Evolutionary conservation across 1,140 invertebrate genomes (phyloP), one percentile per base, ranked within the genome.

Genomic region (Heterodera schachtii): DNA sequence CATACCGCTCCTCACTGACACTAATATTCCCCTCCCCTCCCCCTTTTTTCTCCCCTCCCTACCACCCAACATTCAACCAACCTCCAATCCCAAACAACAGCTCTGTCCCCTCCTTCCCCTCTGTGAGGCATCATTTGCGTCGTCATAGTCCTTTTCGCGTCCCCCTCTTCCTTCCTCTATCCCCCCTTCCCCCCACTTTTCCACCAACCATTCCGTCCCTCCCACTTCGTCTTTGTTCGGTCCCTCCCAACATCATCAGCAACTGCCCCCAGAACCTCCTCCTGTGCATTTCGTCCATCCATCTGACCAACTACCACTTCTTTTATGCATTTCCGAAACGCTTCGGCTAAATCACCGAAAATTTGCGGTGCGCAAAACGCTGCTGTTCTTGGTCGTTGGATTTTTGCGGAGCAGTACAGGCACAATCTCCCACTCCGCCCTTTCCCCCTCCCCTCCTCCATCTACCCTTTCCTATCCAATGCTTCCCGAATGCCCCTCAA

Each of bases 1-100:
- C 57, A 64, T 64, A 64, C 57, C 57, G 57, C 57, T 60, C 57
- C 57, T 60, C 57, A 60, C 57, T 60, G 57, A 60, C 57, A 60
- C 57, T 60, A 60, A 60, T 60, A 60, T 60, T 60, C 57, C 57
- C 19, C 57, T 16, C 57, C 19, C 57, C 16, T 19, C 57, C 57
- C 16, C 57, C 57, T 16, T 16, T 4, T 19, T 19, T 16, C 57
- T 19, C 57, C 57, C 57, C 57, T 3, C 57, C 57, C 57, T 19
- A 60, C 57, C 57, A 60, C 57, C 57, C 57, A 60, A 60, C 57
- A 60, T 60, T 60, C 57, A 60, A 60, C 57, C 57, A 60, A 60
- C 57, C 57, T 60, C 57, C 57, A 60, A 60, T 60, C 57, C 57
- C 57, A 60, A 60, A 60, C 57, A 60, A 60, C 57, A 60, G 57